Evolutionary conservation across 1,140 invertebrate genomes (phyloP), one percentile per base, ranked within the genome.

Genomic region (Drosophila ambigua): DNA sequence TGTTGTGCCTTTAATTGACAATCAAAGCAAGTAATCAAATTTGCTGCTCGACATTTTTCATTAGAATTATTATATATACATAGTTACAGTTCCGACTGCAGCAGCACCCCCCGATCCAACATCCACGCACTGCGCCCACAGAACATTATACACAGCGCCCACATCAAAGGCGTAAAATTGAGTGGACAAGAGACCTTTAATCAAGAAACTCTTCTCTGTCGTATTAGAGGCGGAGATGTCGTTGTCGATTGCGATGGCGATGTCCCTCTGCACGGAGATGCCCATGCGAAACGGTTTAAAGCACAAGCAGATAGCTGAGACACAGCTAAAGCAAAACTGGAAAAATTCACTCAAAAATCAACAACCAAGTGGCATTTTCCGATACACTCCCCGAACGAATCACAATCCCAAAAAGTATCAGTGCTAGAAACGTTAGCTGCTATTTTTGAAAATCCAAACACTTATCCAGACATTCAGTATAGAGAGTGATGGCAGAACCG

Each of bases 31-130:
- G 65, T 87, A 87, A 87, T 87, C 82, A 87, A 87, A 87, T 87
- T 87, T 87, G 78, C 83, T 74, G 75, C 83, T 85, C 78, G 83
- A 88, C 82, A 82, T 88, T 87, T 87, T 87, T 87, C 82, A 87
- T 87, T 87, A 87, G 83, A 87, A 87, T 88, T 87, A 87, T 87
- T 87, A 87, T 76, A 79, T 82, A 87, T 82, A 76, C 57, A 72
- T 82, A 87, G 74, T 88, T 82, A 76, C 64, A 72, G 60, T 78
- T 65, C 67, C 58, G 66, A 66, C 72, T 68, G 39, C 77, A 63
- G 20, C 39, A 55, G 24, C 54, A 44, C 13, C 41, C 5, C 15
- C 13, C 16, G 24, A 0, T n/a, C 13, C 9, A n/a, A 2, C 11
- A 7, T 20, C 46, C 15, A 28, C 24, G 41, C 24, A 45, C 60